Evolutionary conservation across 1,140 invertebrate species (phyloP).

Genomic region (Aphelinus atriplicis): DNA sequence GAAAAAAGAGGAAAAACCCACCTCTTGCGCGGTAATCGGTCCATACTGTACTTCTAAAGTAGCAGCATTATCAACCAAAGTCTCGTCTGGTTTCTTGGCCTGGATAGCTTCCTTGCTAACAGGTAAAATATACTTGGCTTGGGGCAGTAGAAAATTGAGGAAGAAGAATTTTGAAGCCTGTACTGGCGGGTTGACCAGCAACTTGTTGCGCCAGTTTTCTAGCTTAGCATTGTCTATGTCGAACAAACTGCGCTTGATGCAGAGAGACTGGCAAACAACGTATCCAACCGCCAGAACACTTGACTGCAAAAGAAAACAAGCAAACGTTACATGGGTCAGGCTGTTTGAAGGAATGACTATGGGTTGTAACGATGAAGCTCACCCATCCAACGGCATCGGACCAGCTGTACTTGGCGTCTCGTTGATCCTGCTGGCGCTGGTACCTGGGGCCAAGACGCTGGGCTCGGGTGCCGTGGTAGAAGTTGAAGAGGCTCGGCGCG

Average conservation of each 20-base stretch:
- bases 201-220: constrained; percentile 24
- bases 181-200: constrained; percentile 37
- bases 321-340: neutral
- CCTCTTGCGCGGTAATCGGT: constrained; percentile 57
- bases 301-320: constrained; percentile 43
- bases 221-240: constrained; percentile 37
- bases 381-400: constrained; percentile 59
- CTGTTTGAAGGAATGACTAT: no score
- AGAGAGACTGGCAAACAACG: constrained; percentile 49
- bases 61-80: constrained; percentile 10
- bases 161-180: constrained; percentile 39
- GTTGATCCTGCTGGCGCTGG: constrained; percentile 46
- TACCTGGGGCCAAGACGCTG: constrained; percentile 44
- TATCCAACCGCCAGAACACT: constrained; percentile 50
- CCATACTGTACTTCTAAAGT: constrained; percentile 41
- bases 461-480: constrained; percentile 20
- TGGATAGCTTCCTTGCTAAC: constrained; percentile 29
- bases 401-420: constrained; percentile 52
- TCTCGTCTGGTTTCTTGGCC: neutral
- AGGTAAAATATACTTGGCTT: constrained; percentile 45
- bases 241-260: constrained; percentile 38
- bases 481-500: no score
- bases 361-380: constrained; percentile 19
- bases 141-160: constrained; percentile 41
- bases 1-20: constrained; percentile 28